These are phyloP conservation scores for Heterochromis multidens DNA, from an alignment of 2,113 vertebrate species.

Conservation along the genomic window DNA sequence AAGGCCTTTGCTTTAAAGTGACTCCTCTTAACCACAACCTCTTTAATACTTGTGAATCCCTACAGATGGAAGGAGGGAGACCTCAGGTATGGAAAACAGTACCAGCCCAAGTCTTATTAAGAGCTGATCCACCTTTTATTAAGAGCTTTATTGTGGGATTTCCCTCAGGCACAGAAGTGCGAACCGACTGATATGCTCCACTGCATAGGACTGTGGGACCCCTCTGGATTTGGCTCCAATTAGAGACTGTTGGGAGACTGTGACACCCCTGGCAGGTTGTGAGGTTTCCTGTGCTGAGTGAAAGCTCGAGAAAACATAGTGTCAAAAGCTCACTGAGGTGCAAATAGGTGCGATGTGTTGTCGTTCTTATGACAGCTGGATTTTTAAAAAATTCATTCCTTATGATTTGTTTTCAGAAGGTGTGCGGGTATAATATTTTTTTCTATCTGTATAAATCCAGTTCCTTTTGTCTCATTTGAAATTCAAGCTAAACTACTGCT, in stretches of 20 bases:
- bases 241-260: slow-evolving; percentile 31
- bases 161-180: slow-evolving; percentile 38
- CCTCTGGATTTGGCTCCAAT: slow-evolving; percentile 44
- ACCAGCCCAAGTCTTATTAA: slow-evolving; percentile 52
- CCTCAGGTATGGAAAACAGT: slow-evolving; percentile 18
- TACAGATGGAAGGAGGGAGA: slow-evolving; percentile 12
- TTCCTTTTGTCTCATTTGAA: neutral
- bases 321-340: slow-evolving; percentile 4
- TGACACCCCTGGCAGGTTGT: slow-evolving; percentile 11
- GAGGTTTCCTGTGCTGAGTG: neutral
- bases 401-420: neutral
- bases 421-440: neutral
- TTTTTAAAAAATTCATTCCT: neutral
- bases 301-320: neutral
- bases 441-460: neutral
- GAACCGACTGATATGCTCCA: slow-evolving; percentile 44
- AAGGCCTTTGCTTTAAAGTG: neutral
- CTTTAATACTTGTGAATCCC: slow-evolving; percentile 39
- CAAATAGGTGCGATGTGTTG: neutral
- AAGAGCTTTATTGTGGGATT: slow-evolving; percentile 50
- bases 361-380: neutral
- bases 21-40: slow-evolving; percentile 10
- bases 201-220: slow-evolving; percentile 36
- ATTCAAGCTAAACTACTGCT: neutral
- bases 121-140: slow-evolving; percentile 58